Evolutionary conservation across 2,888 invertebrate genomes (phyloP).

Genomic region (Nemotelus nigrinus): DNA sequence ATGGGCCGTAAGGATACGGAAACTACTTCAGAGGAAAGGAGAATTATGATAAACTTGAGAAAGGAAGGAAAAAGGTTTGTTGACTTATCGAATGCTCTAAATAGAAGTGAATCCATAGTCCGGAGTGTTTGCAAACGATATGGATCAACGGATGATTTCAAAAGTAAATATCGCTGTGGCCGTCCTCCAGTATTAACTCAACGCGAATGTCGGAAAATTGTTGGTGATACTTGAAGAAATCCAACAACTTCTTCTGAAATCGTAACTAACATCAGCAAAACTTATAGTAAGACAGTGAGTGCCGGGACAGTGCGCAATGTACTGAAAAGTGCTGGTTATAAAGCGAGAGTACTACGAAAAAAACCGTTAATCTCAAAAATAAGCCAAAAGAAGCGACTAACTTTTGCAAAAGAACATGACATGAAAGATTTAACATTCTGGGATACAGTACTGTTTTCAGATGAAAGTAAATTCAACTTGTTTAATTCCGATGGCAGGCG

Average conservation of each 20-base stretch:
- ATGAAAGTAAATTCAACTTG: background rate
- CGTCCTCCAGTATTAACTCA: background rate
- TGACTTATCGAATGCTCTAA: background rate
- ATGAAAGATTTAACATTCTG: constrained; percentile 2
- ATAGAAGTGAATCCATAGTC: background rate
- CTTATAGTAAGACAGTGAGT: too few species aligned
- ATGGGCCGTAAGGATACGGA: background rate
- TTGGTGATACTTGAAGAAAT: background rate
- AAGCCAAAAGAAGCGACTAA: background rate
- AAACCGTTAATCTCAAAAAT: background rate
- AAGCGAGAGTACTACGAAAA: background rate
- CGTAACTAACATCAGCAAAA: too few species aligned
- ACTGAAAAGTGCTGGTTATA: background rate
- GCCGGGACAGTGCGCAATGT: too few species aligned
- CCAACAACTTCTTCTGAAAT: too few species aligned
- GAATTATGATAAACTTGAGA: too few species aligned
- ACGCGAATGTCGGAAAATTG: constrained; percentile 1
- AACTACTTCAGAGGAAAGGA: background rate
- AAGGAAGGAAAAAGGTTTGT: too few species aligned
- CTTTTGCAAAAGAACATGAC: background rate
- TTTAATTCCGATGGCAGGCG: too few species aligned
- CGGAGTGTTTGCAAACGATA: too few species aligned
- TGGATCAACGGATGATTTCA: background rate
- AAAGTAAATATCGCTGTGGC: background rate
- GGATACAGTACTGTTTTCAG: background rate